Percentiles rank a stretch among this genome's conserved stretches.
Conservation (phyloP, 2,888 invertebrate genomes). For the Aromia moschata region DNA sequence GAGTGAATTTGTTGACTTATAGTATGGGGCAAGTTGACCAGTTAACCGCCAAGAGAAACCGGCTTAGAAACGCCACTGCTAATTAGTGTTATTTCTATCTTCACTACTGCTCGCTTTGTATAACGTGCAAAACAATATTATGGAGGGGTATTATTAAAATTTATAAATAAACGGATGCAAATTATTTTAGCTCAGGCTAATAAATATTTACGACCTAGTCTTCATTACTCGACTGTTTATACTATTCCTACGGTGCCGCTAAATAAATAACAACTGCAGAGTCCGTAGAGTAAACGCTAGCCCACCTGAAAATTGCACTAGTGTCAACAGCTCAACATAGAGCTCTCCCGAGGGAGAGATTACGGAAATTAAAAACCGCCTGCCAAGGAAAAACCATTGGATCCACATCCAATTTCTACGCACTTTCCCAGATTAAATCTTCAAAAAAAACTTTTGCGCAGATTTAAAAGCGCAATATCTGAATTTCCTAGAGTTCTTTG, state of each 20-base stretch:
- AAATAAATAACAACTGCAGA: constrained; percentile 11
- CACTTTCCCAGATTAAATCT: no score
- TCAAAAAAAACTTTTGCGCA: no score
- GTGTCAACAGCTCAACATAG: constrained; percentile 3
- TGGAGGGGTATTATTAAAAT: background rate
- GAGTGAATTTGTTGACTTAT: no score
- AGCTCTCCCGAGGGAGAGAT: constrained; percentile 6
- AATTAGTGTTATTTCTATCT: constrained; percentile 6
- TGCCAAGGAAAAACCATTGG: no score
- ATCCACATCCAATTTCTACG: no score
- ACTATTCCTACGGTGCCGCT: background rate
- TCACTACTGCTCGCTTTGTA: background rate
- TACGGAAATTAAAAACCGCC: constrained; percentile 7
- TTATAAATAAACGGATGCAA: background rate
- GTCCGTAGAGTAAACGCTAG: background rate
- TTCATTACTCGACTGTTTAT: background rate
- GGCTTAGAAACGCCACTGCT: background rate
- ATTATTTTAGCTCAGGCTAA: constrained; percentile 1
- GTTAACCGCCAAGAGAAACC: no score
- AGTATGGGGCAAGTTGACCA: no score
- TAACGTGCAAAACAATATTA: constrained; percentile 1
- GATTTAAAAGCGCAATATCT: no score
- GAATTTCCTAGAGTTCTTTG: no score
- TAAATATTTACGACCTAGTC: background rate
- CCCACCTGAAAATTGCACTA: constrained; percentile 9